Evolutionary conservation across 2,888 invertebrate genomes (phyloP).

Genomic region (Griposia aprilina): DNA sequence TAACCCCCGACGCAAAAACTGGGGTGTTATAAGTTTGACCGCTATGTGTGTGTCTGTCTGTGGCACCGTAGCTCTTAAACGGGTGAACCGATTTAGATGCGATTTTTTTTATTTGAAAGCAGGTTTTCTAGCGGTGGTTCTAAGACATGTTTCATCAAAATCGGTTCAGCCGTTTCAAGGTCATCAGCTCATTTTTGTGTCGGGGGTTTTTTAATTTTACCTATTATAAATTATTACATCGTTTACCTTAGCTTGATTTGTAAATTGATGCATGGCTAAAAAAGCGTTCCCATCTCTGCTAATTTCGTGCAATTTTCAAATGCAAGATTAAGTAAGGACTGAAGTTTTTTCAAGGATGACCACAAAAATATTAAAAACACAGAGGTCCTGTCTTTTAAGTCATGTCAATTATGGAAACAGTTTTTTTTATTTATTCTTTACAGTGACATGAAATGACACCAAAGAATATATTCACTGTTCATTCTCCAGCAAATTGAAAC

Average conservation of each 20-base stretch:
- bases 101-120: no score
- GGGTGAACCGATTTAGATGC: no score
- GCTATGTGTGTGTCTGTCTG: no score
- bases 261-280: conserved; percentile 9
- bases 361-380: background rate
- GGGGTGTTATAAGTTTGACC: no score
- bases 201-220: no score
- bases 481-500: no score
- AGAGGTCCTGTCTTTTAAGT: background rate
- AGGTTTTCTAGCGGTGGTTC: no score
- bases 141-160: no score
- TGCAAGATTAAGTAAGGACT: background rate
- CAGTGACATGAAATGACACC: background rate
- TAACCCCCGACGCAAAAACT: no score
- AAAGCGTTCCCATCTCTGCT: background rate
- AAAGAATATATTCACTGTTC: background rate
- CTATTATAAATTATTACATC: background rate
- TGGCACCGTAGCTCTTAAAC: no score
- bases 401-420: background rate
- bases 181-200: no score
- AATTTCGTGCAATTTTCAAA: background rate
- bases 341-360: background rate
- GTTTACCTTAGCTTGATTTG: background rate
- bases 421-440: background rate
- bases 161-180: no score